These are phyloP conservation scores for Sander vitreus DNA, from an alignment of 2,113 vertebrate species.

Conservation along the genomic window DNA sequence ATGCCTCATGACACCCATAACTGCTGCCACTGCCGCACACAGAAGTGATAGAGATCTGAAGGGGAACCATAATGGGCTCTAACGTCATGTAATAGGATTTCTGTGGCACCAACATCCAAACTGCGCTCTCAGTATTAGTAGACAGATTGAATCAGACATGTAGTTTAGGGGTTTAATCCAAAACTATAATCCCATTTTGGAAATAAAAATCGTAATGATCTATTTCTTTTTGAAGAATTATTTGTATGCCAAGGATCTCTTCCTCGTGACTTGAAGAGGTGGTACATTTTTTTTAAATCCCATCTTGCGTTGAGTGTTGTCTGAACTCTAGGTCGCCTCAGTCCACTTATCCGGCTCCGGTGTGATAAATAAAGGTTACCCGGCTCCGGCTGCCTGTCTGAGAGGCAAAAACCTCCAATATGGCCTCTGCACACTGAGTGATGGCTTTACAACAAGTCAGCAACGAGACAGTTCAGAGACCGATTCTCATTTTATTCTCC, in stretches of 20 bases:
- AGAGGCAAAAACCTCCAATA: slow-evolving; percentile 12
- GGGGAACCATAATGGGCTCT: slow-evolving; percentile 26
- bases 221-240: background rate
- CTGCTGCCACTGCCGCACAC: background rate
- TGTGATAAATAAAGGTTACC: slow-evolving; percentile 17
- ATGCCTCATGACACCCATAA: background rate
- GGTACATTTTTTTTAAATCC: slow-evolving; percentile 12
- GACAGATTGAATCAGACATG: slow-evolving; percentile 64
- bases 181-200: slow-evolving; percentile 50
- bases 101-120: slow-evolving; percentile 35
- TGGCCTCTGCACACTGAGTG: background rate
- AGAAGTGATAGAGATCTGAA: slow-evolving; percentile 12
- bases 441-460: background rate
- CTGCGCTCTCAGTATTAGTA: slow-evolving; percentile 55
- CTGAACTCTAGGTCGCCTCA: slow-evolving; percentile 7
- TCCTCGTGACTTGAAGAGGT: background rate
- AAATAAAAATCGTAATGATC: slow-evolving; percentile 34
- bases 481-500: background rate
- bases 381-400: slow-evolving; percentile 51
- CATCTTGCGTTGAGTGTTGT: background rate
- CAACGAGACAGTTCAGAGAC: background rate
- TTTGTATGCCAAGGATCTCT: background rate
- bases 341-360: slow-evolving; percentile 33
- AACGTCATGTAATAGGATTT: slow-evolving; percentile 64
- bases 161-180: slow-evolving; percentile 51